phyloP scores from a whole-genome alignment of 1,140 invertebrate species.

The Ridgeia piscesae region DNA sequence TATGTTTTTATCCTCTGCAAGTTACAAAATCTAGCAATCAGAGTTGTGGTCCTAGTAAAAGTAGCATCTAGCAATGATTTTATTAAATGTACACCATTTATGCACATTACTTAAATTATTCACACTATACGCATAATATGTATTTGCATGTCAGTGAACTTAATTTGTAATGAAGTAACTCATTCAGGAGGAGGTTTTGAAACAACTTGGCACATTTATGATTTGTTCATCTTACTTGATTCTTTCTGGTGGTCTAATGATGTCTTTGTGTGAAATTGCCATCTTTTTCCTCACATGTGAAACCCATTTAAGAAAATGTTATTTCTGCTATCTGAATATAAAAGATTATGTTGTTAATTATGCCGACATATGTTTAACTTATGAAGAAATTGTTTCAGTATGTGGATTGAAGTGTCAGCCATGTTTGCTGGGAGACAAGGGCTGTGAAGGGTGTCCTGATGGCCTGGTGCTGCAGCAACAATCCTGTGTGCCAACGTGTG shows the following conservation, averaged over 20 bases:
- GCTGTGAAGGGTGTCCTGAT: conserved; percentile 33
- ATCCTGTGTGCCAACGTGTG: conserved; percentile 38
- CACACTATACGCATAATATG: too few relatives aligned
- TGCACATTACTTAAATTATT: too few relatives aligned
- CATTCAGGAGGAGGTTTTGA: too few relatives aligned
- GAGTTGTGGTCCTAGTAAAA: too few relatives aligned
- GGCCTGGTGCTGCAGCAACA: conserved; percentile 33
- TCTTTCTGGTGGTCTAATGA: background rate
- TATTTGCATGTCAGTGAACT: too few relatives aligned
- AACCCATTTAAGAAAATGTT: background rate
- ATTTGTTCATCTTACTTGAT: background rate
- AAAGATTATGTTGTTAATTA: background rate
- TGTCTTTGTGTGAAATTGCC: background rate
- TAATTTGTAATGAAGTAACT: too few relatives aligned
- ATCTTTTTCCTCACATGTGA: background rate
- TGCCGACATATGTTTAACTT: background rate
- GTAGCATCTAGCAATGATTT: too few relatives aligned
- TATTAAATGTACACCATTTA: too few relatives aligned
- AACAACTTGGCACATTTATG: background rate
- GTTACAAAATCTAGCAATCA: too few relatives aligned
- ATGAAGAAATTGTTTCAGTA: conserved; percentile 32
- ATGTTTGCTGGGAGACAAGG: conserved; percentile 8
- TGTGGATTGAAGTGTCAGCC: conserved; percentile 18
- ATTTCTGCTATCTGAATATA: background rate
- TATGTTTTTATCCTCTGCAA: too few relatives aligned